Percentiles rank a stretch among this genome's conserved stretches.
These are phyloP conservation scores for Patella vulgata DNA, from an alignment of 1,140 invertebrate genomes.

Conservation along the genomic window DNA sequence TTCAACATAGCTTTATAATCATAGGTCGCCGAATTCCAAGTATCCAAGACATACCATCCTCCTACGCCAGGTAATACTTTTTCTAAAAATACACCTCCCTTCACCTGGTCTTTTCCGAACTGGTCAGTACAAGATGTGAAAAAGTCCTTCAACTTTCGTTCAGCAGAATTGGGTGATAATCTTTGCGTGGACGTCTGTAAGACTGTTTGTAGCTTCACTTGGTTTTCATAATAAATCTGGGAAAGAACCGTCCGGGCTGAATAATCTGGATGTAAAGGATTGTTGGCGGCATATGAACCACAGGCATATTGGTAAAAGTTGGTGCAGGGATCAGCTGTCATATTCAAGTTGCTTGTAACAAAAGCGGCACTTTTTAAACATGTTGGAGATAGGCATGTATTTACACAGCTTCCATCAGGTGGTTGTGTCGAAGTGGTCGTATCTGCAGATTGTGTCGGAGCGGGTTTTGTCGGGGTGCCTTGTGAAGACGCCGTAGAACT, in stretches of 20 bases:
- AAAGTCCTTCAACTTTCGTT: conserved; percentile 52
- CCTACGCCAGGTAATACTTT: conserved; percentile 42
- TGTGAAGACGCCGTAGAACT: not conserved
- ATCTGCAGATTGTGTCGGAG: no score
- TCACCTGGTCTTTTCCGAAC: conserved; percentile 42
- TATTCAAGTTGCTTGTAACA: conserved; percentile 60
- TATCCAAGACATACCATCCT: conserved; percentile 48
- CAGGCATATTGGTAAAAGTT: conserved; percentile 72
- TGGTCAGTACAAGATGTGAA: conserved; percentile 54
- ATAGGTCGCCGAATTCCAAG: conserved; percentile 24
- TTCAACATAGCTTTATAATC: conserved; percentile 43
- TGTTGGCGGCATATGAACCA: conserved; percentile 50
- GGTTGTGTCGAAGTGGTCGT: no score
- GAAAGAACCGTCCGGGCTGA: conserved; percentile 33
- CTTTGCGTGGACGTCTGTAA: conserved; percentile 28
- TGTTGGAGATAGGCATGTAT: conserved; percentile 32
- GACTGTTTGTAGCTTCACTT: conserved; percentile 41
- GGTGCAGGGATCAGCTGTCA: conserved; percentile 68
- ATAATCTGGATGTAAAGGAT: conserved; percentile 39
- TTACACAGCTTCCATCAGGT: conserved; percentile 2
- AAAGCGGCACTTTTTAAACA: conserved; percentile 49
- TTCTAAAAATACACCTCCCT: conserved; percentile 43
- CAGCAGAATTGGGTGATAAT: conserved; percentile 32
- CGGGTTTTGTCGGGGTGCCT: not conserved
- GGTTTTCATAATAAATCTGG: conserved; percentile 48